Conservation (phyloP, 2,797 vertebrate species). For the Sebastes matsubarae region DNA sequence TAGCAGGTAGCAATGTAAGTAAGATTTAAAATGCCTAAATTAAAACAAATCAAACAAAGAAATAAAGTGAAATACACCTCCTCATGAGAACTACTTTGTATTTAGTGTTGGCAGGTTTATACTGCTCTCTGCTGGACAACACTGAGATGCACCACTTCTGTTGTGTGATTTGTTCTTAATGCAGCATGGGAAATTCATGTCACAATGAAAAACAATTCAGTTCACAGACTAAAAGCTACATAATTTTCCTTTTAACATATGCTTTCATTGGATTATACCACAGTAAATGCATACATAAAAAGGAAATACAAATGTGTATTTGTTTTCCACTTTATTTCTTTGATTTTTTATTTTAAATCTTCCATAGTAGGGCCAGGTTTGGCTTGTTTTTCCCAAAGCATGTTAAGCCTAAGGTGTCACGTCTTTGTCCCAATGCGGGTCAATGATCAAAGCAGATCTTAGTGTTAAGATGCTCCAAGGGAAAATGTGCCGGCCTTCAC, state of each 20-base stretch:
- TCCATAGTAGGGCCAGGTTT: slow-evolving; percentile 23
- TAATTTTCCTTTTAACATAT: background rate
- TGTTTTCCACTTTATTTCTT: slow-evolving; percentile 21
- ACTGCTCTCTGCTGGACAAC: slow-evolving; percentile 16
- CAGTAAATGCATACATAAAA: slow-evolving; percentile 17
- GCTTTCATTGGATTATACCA: background rate
- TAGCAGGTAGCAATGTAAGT: slow-evolving; percentile 18
- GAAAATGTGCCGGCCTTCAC: slow-evolving; percentile 74
- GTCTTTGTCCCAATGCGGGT: slow-evolving; percentile 42
- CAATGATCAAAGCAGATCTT: slow-evolving; percentile 45
- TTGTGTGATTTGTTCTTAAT: background rate
- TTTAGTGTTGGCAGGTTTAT: background rate
- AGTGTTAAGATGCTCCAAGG: slow-evolving; percentile 51
- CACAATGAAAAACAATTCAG: background rate
- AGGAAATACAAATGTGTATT: slow-evolving; percentile 13
- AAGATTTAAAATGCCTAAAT: slow-evolving; percentile 34
- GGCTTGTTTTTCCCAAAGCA: slow-evolving; percentile 51
- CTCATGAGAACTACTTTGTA: background rate
- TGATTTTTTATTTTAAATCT: slow-evolving; percentile 37
- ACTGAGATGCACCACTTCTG: background rate
- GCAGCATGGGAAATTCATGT: background rate
- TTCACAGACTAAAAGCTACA: background rate
- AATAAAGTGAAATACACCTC: background rate
- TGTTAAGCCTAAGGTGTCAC: slow-evolving; percentile 42
- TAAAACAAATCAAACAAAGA: slow-evolving; percentile 18